Evolutionary conservation across 1,140 invertebrate species (phyloP).

Genomic region (Amphibalanus amphitrite): DNA sequence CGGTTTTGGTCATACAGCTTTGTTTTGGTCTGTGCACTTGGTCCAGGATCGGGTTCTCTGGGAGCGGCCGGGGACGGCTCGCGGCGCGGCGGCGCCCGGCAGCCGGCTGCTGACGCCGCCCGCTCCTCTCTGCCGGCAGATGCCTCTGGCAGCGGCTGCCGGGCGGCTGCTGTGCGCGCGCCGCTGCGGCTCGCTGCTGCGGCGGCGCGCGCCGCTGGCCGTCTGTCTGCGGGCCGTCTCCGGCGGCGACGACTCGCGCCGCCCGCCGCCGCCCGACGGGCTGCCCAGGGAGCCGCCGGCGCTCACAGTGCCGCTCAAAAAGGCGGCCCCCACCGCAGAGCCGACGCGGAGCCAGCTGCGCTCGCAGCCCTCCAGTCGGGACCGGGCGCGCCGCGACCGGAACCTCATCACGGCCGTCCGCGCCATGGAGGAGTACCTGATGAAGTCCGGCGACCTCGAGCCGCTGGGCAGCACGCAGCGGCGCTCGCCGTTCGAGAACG

Average conservation of each 20-base stretch:
- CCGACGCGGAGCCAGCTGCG: background rate
- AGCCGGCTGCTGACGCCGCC: background rate
- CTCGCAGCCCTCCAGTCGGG: background rate
- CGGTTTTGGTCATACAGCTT: too few relatives aligned
- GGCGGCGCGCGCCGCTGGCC: background rate
- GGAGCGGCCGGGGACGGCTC: too few relatives aligned
- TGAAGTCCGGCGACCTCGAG: slow-evolving; percentile 70
- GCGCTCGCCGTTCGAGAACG: slow-evolving; percentile 78
- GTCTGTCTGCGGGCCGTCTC: background rate
- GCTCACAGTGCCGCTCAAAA: background rate
- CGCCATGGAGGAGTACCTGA: slow-evolving; percentile 79
- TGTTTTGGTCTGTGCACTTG: too few relatives aligned
- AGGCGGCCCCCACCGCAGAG: background rate
- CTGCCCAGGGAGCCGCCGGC: background rate
- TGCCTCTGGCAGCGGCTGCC: background rate
- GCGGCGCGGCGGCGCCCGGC: too few relatives aligned
- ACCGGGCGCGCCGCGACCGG: slow-evolving; percentile 35
- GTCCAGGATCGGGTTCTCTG: too few relatives aligned
- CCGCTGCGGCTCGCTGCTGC: background rate
- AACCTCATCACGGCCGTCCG: slow-evolving; percentile 84
- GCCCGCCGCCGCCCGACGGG: background rate
- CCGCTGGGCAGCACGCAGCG: slow-evolving; percentile 70
- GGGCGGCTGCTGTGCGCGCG: background rate
- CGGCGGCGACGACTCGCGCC: background rate
- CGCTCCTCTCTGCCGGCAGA: background rate